phyloP scores from a whole-genome alignment of 2,113 vertebrate species.

The Carollia perspicillata region DNA sequence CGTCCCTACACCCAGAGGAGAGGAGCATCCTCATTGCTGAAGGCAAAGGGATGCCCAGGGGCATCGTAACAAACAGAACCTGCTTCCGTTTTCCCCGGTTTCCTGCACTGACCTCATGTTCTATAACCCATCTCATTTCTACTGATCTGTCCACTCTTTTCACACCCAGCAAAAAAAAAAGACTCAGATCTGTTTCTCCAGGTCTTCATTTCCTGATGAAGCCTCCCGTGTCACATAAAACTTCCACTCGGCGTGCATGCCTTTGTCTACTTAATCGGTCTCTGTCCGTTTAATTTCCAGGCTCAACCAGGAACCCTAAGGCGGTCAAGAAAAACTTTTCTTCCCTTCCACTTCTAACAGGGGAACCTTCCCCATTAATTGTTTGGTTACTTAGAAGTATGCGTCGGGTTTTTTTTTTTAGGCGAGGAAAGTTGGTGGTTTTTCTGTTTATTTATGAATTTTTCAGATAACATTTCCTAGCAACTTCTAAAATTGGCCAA shows the following conservation, averaged over 20 bases:
- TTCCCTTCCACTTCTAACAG: not conserved
- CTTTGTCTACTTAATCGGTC: not conserved
- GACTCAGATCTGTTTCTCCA: not conserved
- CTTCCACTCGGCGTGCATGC: not conserved
- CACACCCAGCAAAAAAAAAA: not conserved
- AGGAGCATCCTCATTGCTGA: not conserved
- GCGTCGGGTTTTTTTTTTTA: not conserved
- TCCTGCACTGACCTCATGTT: not conserved
- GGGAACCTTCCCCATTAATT: not conserved
- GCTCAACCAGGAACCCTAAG: not conserved
- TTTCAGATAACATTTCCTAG: not conserved
- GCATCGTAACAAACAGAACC: not conserved
- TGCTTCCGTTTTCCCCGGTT: not conserved
- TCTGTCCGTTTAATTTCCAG: not conserved
- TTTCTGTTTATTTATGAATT: not conserved
- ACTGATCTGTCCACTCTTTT: not conserved
- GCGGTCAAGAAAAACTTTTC: not conserved
- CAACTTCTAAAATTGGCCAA: not conserved
- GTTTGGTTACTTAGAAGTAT: not conserved
- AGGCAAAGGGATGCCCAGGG: not conserved
- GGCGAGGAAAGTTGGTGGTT: not conserved
- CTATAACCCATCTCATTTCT: not conserved
- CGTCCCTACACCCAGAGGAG: not conserved
- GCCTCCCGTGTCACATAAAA: not conserved
- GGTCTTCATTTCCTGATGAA: not conserved